Conservation (phyloP, 2,797 vertebrate species). For the Paratrypauchen microcephalus region DNA sequence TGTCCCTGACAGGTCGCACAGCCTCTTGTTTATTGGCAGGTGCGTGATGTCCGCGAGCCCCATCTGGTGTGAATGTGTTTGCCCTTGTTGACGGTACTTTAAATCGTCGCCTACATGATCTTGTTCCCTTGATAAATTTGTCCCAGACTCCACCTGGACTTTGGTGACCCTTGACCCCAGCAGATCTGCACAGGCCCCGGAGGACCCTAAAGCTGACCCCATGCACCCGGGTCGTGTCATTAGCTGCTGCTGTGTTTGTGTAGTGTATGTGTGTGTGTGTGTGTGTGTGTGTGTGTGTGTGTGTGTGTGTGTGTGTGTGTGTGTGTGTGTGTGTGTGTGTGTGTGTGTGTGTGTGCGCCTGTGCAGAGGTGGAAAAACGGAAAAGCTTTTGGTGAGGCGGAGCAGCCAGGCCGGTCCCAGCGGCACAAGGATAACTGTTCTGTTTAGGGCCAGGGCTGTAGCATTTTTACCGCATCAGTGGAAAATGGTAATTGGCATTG, state of each 20-base stretch:
- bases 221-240: slow-evolving; percentile 44
- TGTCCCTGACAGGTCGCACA: slow-evolving; percentile 20
- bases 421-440: slow-evolving; percentile 43
- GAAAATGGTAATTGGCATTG: background rate
- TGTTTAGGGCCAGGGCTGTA: slow-evolving; percentile 3
- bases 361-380: slow-evolving; percentile 25
- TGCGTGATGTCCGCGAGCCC: slow-evolving; percentile 69
- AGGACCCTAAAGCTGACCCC: slow-evolving; percentile 75
- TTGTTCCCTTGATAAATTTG: slow-evolving; percentile 79
- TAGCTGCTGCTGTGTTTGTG: slow-evolving; percentile 32
- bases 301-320: slow-evolving; percentile 19
- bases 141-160: slow-evolving; percentile 77
- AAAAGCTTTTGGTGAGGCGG: slow-evolving; percentile 34
- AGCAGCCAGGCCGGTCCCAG: slow-evolving; percentile 37
- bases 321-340: slow-evolving; percentile 9
- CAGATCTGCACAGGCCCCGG: slow-evolving; percentile 50
- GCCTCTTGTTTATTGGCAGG: slow-evolving; percentile 65
- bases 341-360: slow-evolving; percentile 9
- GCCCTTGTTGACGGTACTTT: slow-evolving; percentile 80
- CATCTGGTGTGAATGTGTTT: slow-evolving; percentile 77
- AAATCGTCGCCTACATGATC: slow-evolving; percentile 79
- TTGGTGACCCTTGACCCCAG: slow-evolving; percentile 69
- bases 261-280: slow-evolving; percentile 20
- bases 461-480: background rate
- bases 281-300: slow-evolving; percentile 1